Percentiles rank a stretch among this genome's conserved stretches.
Evolutionary conservation across 2,797 vertebrate genomes (phyloP).

Genomic region (Sparidentex hasta): DNA sequence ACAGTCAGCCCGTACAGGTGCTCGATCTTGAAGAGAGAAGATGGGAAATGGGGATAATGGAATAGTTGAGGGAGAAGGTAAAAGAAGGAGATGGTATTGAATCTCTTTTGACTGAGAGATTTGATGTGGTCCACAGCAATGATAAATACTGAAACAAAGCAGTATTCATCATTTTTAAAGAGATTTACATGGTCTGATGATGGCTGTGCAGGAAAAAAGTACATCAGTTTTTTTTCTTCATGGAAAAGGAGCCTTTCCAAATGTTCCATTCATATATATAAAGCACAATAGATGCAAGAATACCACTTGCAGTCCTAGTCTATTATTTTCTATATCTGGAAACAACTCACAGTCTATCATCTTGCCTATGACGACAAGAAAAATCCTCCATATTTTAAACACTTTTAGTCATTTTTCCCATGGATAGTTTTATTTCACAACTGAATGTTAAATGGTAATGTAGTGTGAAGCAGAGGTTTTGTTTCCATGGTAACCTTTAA

Average conservation of each 20-base stretch:
- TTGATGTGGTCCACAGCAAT: background rate
- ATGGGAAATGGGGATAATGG: background rate
- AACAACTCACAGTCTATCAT: background rate
- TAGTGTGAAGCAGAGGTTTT: constrained; percentile 10
- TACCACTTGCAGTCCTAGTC: background rate
- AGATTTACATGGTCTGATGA: background rate
- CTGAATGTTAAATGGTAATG: constrained; percentile 21
- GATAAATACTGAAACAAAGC: background rate
- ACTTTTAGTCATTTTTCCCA: constrained; percentile 8
- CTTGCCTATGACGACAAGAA: background rate
- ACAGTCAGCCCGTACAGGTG: constrained; percentile 96
- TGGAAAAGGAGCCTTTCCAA: background rate
- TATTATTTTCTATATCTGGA: constrained; percentile 11
- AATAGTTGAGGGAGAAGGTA: background rate
- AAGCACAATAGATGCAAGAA: background rate
- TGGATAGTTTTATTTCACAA: constrained; percentile 7
- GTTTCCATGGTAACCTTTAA: constrained; percentile 36
- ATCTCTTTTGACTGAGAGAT: background rate
- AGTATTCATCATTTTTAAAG: background rate
- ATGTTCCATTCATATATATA: too few relatives aligned
- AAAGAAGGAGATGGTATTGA: background rate
- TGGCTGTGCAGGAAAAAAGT: background rate
- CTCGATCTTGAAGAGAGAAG: constrained; percentile 88
- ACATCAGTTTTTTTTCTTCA: background rate
- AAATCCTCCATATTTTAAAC: constrained; percentile 7